Percentiles rank a stretch among this genome's conserved stretches.
Conservation (phyloP, 2,113 vertebrate genomes). For the Rhea pennata region DNA sequence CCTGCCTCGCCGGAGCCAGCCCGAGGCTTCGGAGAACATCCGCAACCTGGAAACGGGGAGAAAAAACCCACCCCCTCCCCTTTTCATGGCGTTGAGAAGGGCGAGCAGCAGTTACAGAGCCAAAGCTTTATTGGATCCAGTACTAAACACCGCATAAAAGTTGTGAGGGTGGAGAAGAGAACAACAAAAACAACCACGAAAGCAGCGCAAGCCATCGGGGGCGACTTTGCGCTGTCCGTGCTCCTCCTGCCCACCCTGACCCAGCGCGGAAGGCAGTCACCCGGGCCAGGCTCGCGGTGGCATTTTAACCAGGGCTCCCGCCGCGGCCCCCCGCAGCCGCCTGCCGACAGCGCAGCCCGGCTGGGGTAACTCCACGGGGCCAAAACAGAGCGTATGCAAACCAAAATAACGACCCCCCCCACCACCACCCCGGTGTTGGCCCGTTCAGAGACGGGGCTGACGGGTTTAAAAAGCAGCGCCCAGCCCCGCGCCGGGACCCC, state of each 20-base stretch:
- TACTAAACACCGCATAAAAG: constrained; percentile 8
- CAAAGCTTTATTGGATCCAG: constrained; percentile 61
- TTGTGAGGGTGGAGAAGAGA: background rate
- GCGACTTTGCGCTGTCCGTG: background rate
- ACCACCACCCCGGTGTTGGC: no score
- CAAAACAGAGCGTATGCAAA: no score
- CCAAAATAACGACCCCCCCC: no score
- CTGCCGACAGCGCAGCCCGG: no score
- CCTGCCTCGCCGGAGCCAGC: background rate
- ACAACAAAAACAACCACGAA: background rate
- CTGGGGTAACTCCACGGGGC: no score
- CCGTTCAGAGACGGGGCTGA: no score
- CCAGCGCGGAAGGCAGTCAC: background rate
- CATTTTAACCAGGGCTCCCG: no score
- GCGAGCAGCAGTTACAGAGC: background rate
- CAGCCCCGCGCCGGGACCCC: no score
- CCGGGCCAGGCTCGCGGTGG: background rate
- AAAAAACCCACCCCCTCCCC: background rate
- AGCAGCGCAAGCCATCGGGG: background rate
- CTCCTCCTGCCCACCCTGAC: background rate
- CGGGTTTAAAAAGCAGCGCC: no score
- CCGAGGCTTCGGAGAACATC: background rate
- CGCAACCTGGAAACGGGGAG: background rate
- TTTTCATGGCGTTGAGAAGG: background rate
- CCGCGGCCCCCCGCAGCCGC: no score